phyloP scores from a whole-genome alignment of 2,797 vertebrate species.

The Microhierax caerulescens region DNA sequence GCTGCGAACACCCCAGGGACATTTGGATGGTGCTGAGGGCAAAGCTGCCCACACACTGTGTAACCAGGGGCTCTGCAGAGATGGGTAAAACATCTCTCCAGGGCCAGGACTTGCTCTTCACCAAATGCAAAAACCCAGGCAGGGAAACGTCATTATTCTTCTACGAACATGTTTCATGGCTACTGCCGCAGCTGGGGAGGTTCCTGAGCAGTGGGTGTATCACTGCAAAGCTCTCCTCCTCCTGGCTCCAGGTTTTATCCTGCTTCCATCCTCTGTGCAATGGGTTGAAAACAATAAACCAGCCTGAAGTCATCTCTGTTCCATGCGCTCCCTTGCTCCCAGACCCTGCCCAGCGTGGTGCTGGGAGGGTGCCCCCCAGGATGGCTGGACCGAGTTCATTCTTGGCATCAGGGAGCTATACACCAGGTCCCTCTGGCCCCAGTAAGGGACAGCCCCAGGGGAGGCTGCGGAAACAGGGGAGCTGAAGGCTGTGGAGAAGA shows the following conservation, averaged over 20 bases:
- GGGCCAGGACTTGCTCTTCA: not conserved
- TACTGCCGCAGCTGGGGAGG: not conserved
- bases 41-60: accelerated
- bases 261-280: not conserved
- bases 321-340: not conserved
- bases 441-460: not conserved
- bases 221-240: not conserved
- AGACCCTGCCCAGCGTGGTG: accelerated
- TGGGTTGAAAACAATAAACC: not conserved
- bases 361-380: not conserved
- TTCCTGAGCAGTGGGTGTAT: not conserved
- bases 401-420: not conserved
- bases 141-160: not conserved
- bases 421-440: not conserved
- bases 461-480: not conserved
- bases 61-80: not conserved
- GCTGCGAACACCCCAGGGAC: accelerated
- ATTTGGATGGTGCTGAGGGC: accelerated
- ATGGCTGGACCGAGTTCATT: not conserved
- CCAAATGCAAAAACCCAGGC: not conserved
- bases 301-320: not conserved
- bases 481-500: not conserved
- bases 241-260: not conserved
- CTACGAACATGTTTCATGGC: not conserved
- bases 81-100: accelerated